phyloP scores from a whole-genome alignment of 92 coral and sea anemone genomes.

The Scolanthus callimorphus region DNA sequence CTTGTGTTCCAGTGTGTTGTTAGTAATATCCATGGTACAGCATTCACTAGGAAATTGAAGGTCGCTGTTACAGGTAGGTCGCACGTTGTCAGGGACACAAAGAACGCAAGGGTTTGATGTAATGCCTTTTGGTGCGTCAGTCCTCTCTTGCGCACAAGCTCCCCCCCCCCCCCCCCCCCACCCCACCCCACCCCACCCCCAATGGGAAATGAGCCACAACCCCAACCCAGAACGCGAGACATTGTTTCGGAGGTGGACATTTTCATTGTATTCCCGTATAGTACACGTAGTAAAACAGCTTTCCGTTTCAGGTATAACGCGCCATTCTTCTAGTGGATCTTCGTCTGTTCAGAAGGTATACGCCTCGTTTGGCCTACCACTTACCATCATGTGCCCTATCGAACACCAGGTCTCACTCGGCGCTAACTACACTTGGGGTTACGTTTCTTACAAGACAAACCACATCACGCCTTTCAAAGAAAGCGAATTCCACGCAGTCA shows the following conservation, averaged over 20 bases:
- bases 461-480: neutral
- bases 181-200: no score
- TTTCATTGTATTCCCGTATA: no score
- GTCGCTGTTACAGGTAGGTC: slow-evolving; percentile 53
- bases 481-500: neutral
- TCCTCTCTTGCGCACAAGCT: no score
- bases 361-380: neutral
- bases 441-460: neutral
- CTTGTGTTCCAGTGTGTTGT: slow-evolving; percentile 6
- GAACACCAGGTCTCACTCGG: slow-evolving; percentile 2
- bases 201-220: no score
- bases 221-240: no score
- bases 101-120: no score
- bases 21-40: slow-evolving; percentile 23
- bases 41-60: slow-evolving; percentile 25
- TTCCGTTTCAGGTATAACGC: slow-evolving; percentile 3
- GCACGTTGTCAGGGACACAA: no score
- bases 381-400: neutral
- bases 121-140: no score
- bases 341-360: neutral
- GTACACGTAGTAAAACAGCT: no score
- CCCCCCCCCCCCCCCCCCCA: no score
- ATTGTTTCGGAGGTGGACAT: no score
- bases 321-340: slow-evolving; percentile 9
- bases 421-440: slow-evolving; percentile 24